phyloP scores from a whole-genome alignment of 1,140 invertebrate species.

The Helicoverpa zea region DNA sequence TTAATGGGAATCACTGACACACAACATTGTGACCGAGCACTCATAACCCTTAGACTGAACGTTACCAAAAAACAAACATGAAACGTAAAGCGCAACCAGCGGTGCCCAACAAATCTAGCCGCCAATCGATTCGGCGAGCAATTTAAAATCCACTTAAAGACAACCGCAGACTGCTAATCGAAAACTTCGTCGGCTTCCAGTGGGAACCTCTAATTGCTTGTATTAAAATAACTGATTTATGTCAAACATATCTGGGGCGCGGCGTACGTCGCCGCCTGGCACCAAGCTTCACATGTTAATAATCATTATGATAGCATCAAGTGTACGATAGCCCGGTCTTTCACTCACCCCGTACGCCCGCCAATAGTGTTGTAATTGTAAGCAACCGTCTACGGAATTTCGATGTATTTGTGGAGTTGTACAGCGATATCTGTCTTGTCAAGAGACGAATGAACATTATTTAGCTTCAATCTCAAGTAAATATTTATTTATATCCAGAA shows the following conservation, averaged over 20 bases:
- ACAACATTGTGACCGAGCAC: neutral
- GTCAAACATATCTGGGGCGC: slow-evolving; percentile 83
- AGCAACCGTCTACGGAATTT: neutral
- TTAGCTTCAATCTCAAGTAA: too few species aligned
- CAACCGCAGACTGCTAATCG: slow-evolving; percentile 81
- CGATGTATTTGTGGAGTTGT: neutral
- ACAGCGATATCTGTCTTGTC: neutral
- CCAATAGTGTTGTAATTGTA: slow-evolving; percentile 17
- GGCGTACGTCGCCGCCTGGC: slow-evolving; percentile 70
- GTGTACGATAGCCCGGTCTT: slow-evolving; percentile 80
- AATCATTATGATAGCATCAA: slow-evolving; percentile 85
- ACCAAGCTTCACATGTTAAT: slow-evolving; percentile 84
- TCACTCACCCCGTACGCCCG: slow-evolving; percentile 41
- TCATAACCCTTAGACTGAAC: slow-evolving; percentile 9
- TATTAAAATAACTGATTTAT: slow-evolving; percentile 86
- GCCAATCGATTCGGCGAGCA: slow-evolving; percentile 73
- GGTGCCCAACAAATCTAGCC: slow-evolving; percentile 57
- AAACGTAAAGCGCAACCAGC: slow-evolving; percentile 37
- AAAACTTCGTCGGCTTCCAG: slow-evolving; percentile 77
- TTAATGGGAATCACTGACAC: neutral
- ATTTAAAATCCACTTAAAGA: slow-evolving; percentile 85
- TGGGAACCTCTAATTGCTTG: slow-evolving; percentile 82
- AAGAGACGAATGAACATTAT: neutral
- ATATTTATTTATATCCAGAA: too few species aligned
- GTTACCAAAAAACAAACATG: slow-evolving; percentile 29